Evolutionary conservation across 2,888 invertebrate genomes (phyloP).

Genomic region (Mythimna albipuncta): DNA sequence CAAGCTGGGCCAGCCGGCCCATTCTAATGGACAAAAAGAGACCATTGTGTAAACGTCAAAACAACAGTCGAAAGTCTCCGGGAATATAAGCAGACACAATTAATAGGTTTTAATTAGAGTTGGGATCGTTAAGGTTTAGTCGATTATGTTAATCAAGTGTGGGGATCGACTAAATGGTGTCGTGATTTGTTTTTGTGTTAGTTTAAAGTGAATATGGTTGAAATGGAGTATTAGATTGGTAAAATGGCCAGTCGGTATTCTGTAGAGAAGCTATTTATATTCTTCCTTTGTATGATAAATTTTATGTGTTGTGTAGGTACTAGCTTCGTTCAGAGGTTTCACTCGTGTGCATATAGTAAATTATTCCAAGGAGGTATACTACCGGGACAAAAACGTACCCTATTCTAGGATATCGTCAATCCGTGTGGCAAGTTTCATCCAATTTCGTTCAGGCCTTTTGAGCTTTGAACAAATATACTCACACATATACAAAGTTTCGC

Average conservation of each 20-base stretch:
- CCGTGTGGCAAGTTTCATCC: too few relatives aligned
- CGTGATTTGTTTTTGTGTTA: conserved; percentile 42
- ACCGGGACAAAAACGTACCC: too few relatives aligned
- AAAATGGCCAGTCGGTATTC: neutral
- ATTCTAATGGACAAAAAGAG: conserved; percentile 61
- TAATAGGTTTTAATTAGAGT: conserved; percentile 55
- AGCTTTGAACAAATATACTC: too few relatives aligned
- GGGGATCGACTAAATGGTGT: conserved; percentile 46
- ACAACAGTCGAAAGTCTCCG: conserved; percentile 58
- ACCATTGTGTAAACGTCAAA: conserved; percentile 63
- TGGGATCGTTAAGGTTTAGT: conserved; percentile 44
- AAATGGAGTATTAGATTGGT: neutral
- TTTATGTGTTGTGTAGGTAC: too few relatives aligned
- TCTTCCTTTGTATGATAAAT: too few relatives aligned
- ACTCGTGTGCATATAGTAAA: too few relatives aligned
- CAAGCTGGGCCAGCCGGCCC: conserved; percentile 13
- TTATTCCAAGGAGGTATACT: too few relatives aligned
- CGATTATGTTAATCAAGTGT: conserved; percentile 47
- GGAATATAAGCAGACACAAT: conserved; percentile 59
- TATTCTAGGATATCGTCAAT: too few relatives aligned
- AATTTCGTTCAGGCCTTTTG: too few relatives aligned
- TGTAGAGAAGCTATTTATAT: neutral
- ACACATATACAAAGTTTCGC: too few relatives aligned
- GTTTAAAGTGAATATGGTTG: conserved; percentile 1
- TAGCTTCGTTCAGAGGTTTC: too few relatives aligned